These are phyloP conservation scores for Epinephelus coioides DNA, from an alignment of 2,797 vertebrate genomes.

Conservation along the genomic window DNA sequence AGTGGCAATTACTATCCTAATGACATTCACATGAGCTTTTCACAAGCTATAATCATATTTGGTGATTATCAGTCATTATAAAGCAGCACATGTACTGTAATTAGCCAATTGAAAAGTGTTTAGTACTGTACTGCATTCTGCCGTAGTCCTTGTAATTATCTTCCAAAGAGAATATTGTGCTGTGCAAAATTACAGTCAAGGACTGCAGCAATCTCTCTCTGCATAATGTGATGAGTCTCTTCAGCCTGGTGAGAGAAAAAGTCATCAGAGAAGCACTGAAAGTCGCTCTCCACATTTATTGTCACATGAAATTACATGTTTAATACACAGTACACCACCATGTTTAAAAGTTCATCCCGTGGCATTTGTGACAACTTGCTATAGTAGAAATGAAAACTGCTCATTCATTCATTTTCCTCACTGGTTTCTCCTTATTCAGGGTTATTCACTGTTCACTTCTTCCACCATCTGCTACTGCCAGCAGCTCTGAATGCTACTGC, in stretches of 20 bases:
- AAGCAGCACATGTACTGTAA: slow-evolving; percentile 16
- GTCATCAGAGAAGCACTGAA: slow-evolving; percentile 4
- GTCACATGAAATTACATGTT: background rate
- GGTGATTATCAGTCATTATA: slow-evolving; percentile 40
- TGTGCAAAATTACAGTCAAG: slow-evolving; percentile 35
- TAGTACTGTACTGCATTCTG: slow-evolving; percentile 12
- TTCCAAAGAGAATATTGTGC: slow-evolving; percentile 23
- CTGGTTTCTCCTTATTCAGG: background rate
- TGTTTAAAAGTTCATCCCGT: background rate
- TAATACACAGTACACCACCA: background rate
- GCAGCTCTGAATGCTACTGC: background rate
- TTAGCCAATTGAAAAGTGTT: slow-evolving; percentile 21
- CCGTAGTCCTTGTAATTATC: slow-evolving; percentile 22
- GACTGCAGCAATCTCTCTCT: slow-evolving; percentile 33
- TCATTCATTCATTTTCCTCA: background rate
- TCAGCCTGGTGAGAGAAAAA: background rate
- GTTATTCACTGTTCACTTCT: background rate
- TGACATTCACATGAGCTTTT: slow-evolving; percentile 32
- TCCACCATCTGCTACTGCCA: slow-evolving; percentile 14
- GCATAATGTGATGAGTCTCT: slow-evolving; percentile 49
- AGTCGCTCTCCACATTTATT: background rate
- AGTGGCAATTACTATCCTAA: slow-evolving; percentile 9
- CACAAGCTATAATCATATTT: slow-evolving; percentile 28
- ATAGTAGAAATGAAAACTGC: background rate
- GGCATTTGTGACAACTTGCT: background rate